Conservation (phyloP, 2,113 vertebrate species). For the Crotalus tigris region DNA sequence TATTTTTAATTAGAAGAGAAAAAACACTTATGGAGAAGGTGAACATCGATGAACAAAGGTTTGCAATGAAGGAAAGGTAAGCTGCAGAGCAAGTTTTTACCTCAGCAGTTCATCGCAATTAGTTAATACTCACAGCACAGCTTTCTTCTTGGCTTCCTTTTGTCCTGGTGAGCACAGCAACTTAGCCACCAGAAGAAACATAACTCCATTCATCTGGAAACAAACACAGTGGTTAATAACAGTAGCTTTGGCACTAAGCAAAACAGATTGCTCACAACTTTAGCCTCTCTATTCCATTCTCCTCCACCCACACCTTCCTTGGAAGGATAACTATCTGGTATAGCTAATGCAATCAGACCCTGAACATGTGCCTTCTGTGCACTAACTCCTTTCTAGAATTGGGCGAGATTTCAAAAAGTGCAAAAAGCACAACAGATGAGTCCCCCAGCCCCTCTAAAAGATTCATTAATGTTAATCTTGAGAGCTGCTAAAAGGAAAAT, state of each 20-base stretch:
- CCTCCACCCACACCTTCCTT: not conserved
- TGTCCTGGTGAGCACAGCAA: conserved; percentile 88
- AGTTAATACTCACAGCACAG: conserved; percentile 86
- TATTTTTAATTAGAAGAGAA: not conserved
- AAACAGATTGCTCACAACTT: not conserved
- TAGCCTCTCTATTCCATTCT: not conserved
- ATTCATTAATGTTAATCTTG: not conserved
- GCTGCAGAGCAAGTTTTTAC: not conserved
- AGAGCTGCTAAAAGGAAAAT: not conserved
- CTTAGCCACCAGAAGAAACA: conserved; percentile 91
- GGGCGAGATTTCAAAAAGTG: not conserved
- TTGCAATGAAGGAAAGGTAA: conserved; percentile 34
- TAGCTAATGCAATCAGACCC: not conserved
- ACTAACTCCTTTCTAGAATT: not conserved
- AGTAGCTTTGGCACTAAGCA: not conserved
- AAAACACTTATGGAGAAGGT: not conserved
- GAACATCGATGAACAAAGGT: not conserved
- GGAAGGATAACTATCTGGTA: not conserved
- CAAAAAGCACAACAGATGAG: not conserved
- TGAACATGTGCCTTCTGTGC: not conserved
- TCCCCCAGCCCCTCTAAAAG: not conserved
- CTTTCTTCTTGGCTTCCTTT: conserved; percentile 94
- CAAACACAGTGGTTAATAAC: conserved; percentile 45
- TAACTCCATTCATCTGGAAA: conserved; percentile 88
- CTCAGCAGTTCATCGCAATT: not conserved